Percentiles rank a stretch among this genome's conserved stretches.
Evolutionary conservation across 2,888 invertebrate genomes (phyloP).

Genomic region (Pseudococcus longispinus): DNA sequence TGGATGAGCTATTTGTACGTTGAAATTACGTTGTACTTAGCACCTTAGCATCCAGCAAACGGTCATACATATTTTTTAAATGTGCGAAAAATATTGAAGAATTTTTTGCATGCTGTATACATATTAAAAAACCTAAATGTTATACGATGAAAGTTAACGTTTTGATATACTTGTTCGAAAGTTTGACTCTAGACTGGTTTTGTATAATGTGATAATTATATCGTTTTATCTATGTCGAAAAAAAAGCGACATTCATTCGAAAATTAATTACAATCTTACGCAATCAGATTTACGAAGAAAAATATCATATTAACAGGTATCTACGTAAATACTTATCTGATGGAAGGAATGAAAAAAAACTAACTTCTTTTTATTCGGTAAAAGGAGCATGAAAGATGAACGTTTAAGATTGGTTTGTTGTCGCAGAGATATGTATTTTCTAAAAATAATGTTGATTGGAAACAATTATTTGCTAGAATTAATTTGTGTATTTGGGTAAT

Average conservation of each 20-base stretch:
- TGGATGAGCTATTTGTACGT: neutral
- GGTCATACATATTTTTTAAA: neutral
- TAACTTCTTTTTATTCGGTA: neutral
- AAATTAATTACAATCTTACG: constrained; percentile 42
- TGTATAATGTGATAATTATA: constrained; percentile 43
- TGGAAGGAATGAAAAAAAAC: neutral
- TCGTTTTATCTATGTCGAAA: constrained; percentile 26
- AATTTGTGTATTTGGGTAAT: neutral
- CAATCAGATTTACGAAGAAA: constrained; percentile 40
- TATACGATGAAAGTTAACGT: constrained; percentile 32
- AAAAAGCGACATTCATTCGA: constrained; percentile 39
- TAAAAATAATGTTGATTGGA: neutral
- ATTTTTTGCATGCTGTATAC: neutral
- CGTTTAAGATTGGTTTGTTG: neutral
- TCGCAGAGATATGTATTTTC: neutral
- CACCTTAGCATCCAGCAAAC: neutral
- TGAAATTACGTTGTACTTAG: neutral
- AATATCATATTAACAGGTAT: constrained; percentile 15
- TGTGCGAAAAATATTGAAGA: constrained; percentile 7
- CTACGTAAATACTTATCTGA: neutral
- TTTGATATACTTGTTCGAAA: constrained; percentile 33
- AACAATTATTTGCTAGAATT: neutral
- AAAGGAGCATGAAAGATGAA: constrained; percentile 5
- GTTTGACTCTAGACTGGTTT: constrained; percentile 28
- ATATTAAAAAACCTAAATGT: neutral